Evolutionary conservation across 2,797 vertebrate species (phyloP).

Genomic region (Micropoecilia bifurca): DNA sequence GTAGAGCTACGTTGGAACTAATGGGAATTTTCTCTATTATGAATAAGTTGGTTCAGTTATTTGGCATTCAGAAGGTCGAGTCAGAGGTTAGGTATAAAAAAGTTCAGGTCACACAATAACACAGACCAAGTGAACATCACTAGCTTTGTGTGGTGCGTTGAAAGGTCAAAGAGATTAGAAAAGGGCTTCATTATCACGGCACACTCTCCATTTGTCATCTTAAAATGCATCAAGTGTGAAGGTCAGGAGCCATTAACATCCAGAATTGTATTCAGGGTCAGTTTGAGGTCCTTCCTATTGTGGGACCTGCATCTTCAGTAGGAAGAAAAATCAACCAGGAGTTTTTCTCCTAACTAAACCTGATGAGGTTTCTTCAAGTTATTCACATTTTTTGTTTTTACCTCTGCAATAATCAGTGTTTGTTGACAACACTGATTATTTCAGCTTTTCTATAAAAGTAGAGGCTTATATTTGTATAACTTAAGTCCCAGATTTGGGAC

Average conservation of each 20-base stretch:
- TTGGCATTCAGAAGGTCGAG: neutral
- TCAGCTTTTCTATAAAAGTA: neutral
- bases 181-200: constrained; percentile 3
- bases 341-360: neutral
- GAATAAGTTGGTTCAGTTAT: neutral
- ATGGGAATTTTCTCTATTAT: neutral
- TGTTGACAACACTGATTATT: neutral
- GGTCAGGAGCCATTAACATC: neutral
- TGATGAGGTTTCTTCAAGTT: neutral
- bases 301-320: neutral
- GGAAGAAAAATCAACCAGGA: neutral
- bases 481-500: neutral
- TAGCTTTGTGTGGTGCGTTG: neutral
- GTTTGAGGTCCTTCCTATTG: neutral
- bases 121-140: neutral
- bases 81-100: neutral
- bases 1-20: no score
- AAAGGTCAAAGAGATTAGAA: constrained; percentile 6
- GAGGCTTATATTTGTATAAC: neutral
- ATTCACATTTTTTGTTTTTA: neutral
- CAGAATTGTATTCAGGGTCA: neutral
- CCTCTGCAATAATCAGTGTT: neutral
- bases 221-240: neutral
- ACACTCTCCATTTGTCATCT: constrained; percentile 1
- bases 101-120: neutral